A percentile compares a stretch with the other conserved stretches of the same genome.
These are phyloP conservation scores for Elmis aenea DNA, from an alignment of 2,888 invertebrate genomes.

Conservation along the genomic window DNA sequence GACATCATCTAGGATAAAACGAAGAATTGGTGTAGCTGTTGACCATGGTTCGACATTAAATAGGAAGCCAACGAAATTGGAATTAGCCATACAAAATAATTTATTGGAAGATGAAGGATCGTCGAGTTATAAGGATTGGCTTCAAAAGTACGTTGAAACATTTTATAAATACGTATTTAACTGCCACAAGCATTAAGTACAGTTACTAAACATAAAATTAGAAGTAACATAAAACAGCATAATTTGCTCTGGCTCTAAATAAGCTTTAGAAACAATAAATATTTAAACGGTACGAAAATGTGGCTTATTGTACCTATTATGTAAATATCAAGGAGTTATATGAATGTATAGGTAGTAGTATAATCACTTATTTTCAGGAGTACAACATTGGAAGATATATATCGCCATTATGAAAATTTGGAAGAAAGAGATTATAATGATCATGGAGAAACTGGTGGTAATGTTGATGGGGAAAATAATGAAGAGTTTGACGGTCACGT, in stretches of 20 bases:
- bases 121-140: constrained; percentile 67
- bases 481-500: constrained; percentile 61
- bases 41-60: constrained; percentile 30
- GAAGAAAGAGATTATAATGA: constrained; percentile 11
- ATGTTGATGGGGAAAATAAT: constrained; percentile 30
- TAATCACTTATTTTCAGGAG: constrained; percentile 51
- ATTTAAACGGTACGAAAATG: no score
- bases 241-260: no score
- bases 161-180: no score
- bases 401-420: constrained; percentile 55
- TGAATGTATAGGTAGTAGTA: no score
- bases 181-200: no score
- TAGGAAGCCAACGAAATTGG: constrained; percentile 25
- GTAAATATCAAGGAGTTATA: no score
- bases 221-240: no score
- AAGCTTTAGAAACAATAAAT: no score
- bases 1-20: constrained; percentile 45
- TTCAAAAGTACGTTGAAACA: constrained; percentile 67
- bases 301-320: no score
- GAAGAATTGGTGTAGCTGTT: constrained; percentile 45
- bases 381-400: constrained; percentile 65
- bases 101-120: constrained; percentile 67
- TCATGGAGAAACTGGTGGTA: constrained; percentile 26
- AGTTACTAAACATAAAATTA: no score
- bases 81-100: constrained; percentile 46